These are phyloP conservation scores for rabbit (Oryctolagus cuniculus) DNA, from an alignment of 2,113 vertebrate genomes.

Conservation along the genomic window DNA sequence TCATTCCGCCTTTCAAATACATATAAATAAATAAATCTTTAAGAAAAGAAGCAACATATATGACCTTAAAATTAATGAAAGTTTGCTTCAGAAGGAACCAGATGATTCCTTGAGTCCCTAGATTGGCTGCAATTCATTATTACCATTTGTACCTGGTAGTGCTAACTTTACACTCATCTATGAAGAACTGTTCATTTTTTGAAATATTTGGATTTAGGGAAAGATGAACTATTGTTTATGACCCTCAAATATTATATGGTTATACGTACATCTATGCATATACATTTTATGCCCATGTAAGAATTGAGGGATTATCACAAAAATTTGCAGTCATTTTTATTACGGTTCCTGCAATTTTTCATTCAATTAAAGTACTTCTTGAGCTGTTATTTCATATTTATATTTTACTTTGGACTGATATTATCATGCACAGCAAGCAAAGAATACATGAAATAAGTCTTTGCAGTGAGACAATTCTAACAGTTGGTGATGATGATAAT, in stretches of 20 bases:
- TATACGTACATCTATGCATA: not conserved
- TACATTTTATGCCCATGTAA: not conserved
- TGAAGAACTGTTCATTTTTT: not conserved
- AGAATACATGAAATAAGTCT: not conserved
- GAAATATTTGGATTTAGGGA: not conserved
- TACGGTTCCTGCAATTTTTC: not conserved
- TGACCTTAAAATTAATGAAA: not conserved
- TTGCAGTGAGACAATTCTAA: not conserved
- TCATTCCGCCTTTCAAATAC: too few species aligned
- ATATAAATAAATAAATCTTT: too few species aligned
- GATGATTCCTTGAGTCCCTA: not conserved
- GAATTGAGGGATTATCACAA: not conserved
- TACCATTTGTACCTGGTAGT: not conserved
- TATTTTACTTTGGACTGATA: not conserved
- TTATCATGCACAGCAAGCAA: not conserved
- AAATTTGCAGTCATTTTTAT: not conserved
- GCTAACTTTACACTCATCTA: not conserved
- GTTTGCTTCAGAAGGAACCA: not conserved
- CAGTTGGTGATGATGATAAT: not conserved
- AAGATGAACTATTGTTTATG: not conserved
- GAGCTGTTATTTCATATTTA: not conserved
- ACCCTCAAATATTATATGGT: not conserved
- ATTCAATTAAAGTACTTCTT: conserved; percentile 46
- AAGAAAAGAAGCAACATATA: too few species aligned
- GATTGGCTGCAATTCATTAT: not conserved